phyloP scores from a whole-genome alignment of 1,140 invertebrate genomes.

The Acromyrmex echinatior region DNA sequence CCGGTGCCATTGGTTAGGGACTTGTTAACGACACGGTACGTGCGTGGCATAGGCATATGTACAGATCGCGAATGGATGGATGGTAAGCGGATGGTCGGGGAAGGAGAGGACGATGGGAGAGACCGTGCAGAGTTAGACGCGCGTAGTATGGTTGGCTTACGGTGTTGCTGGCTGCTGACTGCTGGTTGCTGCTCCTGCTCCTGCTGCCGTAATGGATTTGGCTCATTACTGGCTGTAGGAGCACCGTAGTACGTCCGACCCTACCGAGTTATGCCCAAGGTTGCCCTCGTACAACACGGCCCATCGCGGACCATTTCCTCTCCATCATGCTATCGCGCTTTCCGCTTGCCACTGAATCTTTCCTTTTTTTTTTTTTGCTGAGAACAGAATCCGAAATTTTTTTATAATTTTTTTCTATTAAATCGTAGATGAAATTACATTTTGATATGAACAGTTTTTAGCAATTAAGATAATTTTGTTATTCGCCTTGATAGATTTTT shows the following conservation, averaged over 20 bases:
- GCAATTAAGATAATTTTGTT: neutral
- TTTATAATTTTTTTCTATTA: neutral
- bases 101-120: neutral
- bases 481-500: neutral
- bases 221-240: slow-evolving; percentile 74
- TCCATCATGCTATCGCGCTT: slow-evolving; percentile 48
- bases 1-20: slow-evolving; percentile 75
- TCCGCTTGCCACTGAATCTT: slow-evolving; percentile 18
- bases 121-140: slow-evolving; percentile 14
- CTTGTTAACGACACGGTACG: slow-evolving; percentile 76
- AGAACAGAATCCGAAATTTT: neutral
- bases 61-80: slow-evolving; percentile 35
- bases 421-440: neutral
- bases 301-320: slow-evolving; percentile 62
- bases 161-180: slow-evolving; percentile 56
- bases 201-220: slow-evolving; percentile 77
- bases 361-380: neutral
- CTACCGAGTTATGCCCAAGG: slow-evolving; percentile 72
- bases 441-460: neutral
- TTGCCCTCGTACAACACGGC: slow-evolving; percentile 56
- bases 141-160: slow-evolving; percentile 53
- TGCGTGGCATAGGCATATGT: slow-evolving; percentile 71
- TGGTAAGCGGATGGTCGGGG: neutral
- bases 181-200: slow-evolving; percentile 4
- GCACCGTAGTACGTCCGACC: slow-evolving; percentile 57